Evolutionary conservation across 2,797 vertebrate genomes (phyloP).

Genomic region (Chaetodon trifasciatus): DNA sequence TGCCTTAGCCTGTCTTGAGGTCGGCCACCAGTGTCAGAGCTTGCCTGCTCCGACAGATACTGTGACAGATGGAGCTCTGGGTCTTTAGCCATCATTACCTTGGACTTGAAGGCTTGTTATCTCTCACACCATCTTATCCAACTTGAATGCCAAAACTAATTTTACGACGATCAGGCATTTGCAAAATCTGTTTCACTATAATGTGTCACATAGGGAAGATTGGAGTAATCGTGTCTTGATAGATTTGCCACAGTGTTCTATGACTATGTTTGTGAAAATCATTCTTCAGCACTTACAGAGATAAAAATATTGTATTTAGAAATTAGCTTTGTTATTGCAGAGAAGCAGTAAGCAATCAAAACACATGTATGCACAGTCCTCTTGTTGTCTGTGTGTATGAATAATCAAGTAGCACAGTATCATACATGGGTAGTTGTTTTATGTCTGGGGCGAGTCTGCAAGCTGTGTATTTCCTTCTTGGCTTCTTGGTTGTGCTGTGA

Average conservation of each 20-base stretch:
- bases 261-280: background rate
- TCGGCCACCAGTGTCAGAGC: conserved; percentile 56
- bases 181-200: conserved; percentile 39
- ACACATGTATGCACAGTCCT: background rate
- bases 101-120: conserved; percentile 73
- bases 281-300: conserved; percentile 2
- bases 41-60: conserved; percentile 54
- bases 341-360: background rate
- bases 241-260: conserved; percentile 6
- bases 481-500: conserved; percentile 63
- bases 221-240: conserved; percentile 15
- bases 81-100: conserved; percentile 72
- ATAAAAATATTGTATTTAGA: background rate
- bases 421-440: conserved; percentile 48
- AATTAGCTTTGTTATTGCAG: background rate
- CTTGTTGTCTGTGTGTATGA: conserved; percentile 42
- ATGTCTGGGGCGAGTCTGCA: conserved; percentile 57
- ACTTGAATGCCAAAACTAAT: conserved; percentile 52
- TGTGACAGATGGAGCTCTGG: conserved; percentile 76
- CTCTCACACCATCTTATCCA: conserved; percentile 56
- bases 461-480: conserved; percentile 69
- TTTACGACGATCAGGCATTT: conserved; percentile 47
- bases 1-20: conserved; percentile 42
- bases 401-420: conserved; percentile 38
- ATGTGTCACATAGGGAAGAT: conserved; percentile 30